Percentiles rank a stretch among this genome's conserved stretches.
Conservation (phyloP, 2,113 vertebrate species). For the Trochalopteron elliotii region DNA sequence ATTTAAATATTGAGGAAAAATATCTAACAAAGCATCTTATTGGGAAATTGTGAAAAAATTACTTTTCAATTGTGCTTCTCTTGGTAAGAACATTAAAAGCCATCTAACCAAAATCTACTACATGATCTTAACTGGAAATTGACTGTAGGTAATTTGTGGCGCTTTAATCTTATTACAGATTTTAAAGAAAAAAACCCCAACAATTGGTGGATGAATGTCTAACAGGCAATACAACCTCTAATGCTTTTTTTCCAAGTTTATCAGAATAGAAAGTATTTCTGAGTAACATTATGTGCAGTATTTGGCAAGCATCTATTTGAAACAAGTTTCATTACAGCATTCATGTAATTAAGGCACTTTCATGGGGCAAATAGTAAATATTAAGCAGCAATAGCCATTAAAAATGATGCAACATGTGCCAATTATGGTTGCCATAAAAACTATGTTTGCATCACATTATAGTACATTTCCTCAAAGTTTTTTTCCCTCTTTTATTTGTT, state of each 20-base stretch:
- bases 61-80: rapidly evolving
- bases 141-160: background rate
- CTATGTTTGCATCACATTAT: background rate
- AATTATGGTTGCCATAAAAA: background rate
- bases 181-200: background rate
- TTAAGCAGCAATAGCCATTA: background rate
- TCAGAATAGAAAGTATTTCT: background rate
- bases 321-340: background rate
- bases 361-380: background rate
- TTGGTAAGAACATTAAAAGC: background rate
- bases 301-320: background rate
- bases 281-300: background rate
- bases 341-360: background rate
- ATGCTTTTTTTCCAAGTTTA: background rate
- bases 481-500: background rate
- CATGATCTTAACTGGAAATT: background rate
- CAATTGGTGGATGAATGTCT: background rate
- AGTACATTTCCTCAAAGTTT: background rate
- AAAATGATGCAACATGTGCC: background rate
- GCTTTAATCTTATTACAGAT: background rate
- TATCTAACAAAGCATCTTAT: background rate
- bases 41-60: background rate
- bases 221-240: background rate
- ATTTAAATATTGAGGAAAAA: background rate
- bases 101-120: background rate